phyloP scores from a whole-genome alignment of 2,113 vertebrate genomes.

The Lipophrys pholis region DNA sequence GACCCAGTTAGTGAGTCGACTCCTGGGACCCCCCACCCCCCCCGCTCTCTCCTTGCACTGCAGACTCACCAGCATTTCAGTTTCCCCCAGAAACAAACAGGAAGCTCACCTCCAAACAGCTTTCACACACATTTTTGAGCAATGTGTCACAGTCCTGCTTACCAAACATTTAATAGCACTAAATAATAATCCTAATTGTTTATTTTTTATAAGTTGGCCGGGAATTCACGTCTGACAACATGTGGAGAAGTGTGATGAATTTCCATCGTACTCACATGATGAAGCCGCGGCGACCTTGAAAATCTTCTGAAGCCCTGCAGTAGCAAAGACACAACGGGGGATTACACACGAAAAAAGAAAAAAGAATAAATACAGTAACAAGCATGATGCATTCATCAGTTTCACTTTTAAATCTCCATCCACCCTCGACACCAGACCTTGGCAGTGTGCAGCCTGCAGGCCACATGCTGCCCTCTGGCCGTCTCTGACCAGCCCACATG shows the following conservation, averaged over 20 bases:
- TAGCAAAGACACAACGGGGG: slow-evolving; percentile 28
- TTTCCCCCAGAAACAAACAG: slow-evolving; percentile 44
- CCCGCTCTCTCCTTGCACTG: slow-evolving; percentile 45
- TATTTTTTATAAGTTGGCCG: no score
- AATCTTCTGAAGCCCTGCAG: slow-evolving; percentile 87
- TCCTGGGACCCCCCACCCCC: slow-evolving; percentile 48
- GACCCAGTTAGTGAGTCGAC: slow-evolving; percentile 71
- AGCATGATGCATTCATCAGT: not conserved
- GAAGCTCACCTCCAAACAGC: not conserved
- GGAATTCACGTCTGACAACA: no score
- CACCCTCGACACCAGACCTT: no score
- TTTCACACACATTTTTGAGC: no score
- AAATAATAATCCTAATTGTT: no score
- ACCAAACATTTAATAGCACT: no score
- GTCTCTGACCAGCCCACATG: no score
- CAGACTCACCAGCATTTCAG: slow-evolving; percentile 9
- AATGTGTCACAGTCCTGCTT: no score
- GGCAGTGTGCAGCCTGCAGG: no score
- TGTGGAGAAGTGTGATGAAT: no score
- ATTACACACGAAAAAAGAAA: not conserved
- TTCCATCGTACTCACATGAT: slow-evolving; percentile 78
- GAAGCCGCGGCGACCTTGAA: slow-evolving; percentile 86
- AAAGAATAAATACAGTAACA: not conserved
- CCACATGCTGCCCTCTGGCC: no score
- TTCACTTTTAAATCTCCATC: not conserved